Base-by-base conservation (phyloP, 2,797 vertebrate genomes). In the Thaleichthys pacificus region DNA sequence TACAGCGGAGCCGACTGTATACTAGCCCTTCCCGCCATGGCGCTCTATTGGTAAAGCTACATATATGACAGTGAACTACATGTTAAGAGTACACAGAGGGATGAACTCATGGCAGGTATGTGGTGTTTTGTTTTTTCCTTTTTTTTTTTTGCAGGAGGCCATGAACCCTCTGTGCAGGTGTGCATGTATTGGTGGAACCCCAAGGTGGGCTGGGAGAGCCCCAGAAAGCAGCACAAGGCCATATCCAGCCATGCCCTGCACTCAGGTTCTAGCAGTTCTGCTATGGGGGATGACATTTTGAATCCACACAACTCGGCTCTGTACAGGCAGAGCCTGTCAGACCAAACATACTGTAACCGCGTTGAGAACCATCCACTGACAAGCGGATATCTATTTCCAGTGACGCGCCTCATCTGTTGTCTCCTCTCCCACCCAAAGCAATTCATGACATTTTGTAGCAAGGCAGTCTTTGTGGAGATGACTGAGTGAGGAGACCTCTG, bases 1-100 rank as follows among this genome's bases (percentile, higher is more conserved):
- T 83, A 86, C 83, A 69, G 66, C 70, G 77, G 81, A 82, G 86
- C 84, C 85, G 88, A 87, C 87, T 86, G 83, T 80, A 85, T 83
- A 75, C 51, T 47, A 14, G 42, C 5, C 32, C 5, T 35, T 8
- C 32, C 32, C 8, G 32, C 32, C 32, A 8, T 35, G 32, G 32
- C 7, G 7, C 32, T 35, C 32, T 35, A 35, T 35, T 35, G 32
- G 8, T 35, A 35, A 35, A 35, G 28, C 32, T 35, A 35, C 12
- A 51, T 51, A 8, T 51, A 0, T 51, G 49, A 51, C 49, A 51
- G 2, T 14, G 49, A 51, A 51, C 12, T 51, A 51, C 4, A 17
- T 3, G 47, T 9, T 15, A 49, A 30, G 14, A 17, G 12, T 14
- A 51, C 49, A 17, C 11, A 14, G 12, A 14, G 1, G 49, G 49